Percentiles rank a stretch among this genome's conserved stretches.
Evolutionary conservation across 2,888 invertebrate genomes (phyloP).

Genomic region (Brassicogethes aeneus): DNA sequence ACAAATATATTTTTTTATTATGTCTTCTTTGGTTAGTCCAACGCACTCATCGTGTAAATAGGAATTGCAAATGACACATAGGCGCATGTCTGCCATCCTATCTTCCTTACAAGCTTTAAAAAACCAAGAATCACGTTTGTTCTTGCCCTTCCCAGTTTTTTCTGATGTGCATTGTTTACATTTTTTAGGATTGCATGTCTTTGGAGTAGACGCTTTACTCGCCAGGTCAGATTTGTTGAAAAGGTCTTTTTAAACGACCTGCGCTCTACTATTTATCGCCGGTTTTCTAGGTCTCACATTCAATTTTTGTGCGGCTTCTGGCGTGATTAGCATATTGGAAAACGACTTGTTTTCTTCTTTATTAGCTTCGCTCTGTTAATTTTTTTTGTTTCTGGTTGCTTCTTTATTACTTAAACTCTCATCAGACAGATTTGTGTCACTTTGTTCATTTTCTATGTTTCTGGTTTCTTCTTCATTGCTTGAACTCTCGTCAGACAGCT

Average conservation of each 20-base stretch:
- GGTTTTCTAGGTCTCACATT: conserved; percentile 8
- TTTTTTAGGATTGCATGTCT: conserved; percentile 9
- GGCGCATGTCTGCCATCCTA: conserved; percentile 19
- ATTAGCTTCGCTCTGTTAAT: no score
- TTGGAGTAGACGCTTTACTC: conserved; percentile 12
- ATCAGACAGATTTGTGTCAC: no score
- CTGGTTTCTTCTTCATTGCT: no score
- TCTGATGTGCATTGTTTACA: conserved; percentile 5
- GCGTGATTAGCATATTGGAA: conserved; percentile 7
- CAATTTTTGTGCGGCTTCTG: conserved; percentile 6
- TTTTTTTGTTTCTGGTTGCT: no score
- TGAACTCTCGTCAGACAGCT: no score
- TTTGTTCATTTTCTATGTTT: no score
- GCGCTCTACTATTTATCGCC: conserved; percentile 11
- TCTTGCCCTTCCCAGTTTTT: conserved; percentile 7
- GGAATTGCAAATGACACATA: conserved; percentile 14
- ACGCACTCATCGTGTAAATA: conserved; percentile 21
- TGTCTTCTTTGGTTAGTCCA: conserved; percentile 17
- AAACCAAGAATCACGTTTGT: conserved; percentile 14
- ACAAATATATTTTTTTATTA: not conserved
- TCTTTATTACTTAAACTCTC: no score
- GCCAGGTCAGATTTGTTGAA: conserved; percentile 12
- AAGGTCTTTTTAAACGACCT: conserved; percentile 14
- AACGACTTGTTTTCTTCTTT: conserved; percentile 6
- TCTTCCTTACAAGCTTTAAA: conserved; percentile 16